phyloP scores from a whole-genome alignment of 2,888 invertebrate genomes.

The Spisula solida region DNA sequence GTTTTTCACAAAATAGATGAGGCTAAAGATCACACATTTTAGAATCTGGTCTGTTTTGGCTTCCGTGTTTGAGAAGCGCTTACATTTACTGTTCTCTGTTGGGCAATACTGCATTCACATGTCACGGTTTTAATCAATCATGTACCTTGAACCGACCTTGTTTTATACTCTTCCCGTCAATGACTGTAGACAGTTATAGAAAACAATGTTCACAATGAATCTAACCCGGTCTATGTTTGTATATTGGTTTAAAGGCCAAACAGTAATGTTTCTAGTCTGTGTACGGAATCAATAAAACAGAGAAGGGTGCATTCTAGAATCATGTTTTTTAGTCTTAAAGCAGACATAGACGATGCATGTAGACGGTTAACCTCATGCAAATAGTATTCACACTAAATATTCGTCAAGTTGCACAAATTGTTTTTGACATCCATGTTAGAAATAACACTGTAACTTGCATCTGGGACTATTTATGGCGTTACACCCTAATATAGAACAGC shows the following conservation, averaged over 20 bases:
- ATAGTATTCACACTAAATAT: conserved; percentile 13
- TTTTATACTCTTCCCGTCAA: not conserved
- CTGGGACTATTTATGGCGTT: conserved; percentile 5
- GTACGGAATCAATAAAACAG: conserved; percentile 5
- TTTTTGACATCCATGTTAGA: conserved; percentile 6
- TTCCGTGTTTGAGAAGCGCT: conserved; percentile 13
- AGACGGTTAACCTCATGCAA: conserved; percentile 15
- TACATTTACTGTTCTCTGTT: conserved; percentile 22
- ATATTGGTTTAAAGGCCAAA: conserved; percentile 10
- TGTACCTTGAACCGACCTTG: conserved; percentile 11
- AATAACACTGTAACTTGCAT: conserved; percentile 17
- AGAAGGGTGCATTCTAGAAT: not conserved
- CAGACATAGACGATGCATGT: not conserved
- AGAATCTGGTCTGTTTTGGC: conserved; percentile 26
- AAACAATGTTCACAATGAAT: not conserved
- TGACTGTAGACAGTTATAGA: conserved; percentile 13
- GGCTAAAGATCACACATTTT: conserved; percentile 27
- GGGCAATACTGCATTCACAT: not conserved
- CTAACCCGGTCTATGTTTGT: not conserved
- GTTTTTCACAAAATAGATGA: conserved; percentile 25
- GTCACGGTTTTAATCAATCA: conserved; percentile 29
- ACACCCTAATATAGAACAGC: not conserved
- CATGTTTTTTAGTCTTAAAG: not conserved
- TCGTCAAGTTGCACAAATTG: conserved; percentile 11
- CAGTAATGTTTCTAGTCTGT: conserved; percentile 5